These are phyloP conservation scores for Oncorhynchus gorbuscha DNA, from an alignment of 2,113 vertebrate species.

Conservation along the genomic window DNA sequence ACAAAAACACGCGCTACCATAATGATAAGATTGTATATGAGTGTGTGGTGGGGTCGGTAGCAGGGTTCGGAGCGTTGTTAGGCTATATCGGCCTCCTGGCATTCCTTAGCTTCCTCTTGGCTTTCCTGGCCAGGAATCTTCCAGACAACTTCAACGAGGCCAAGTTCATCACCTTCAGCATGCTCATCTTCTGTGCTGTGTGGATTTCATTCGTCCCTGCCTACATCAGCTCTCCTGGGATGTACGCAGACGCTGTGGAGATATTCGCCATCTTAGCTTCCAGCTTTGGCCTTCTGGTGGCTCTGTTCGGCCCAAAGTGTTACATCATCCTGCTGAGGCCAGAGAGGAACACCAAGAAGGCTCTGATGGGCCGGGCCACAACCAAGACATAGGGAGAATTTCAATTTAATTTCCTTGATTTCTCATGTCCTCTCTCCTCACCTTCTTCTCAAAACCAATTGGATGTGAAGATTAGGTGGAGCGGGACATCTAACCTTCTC, in stretches of 20 bases:
- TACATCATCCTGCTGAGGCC: constrained; percentile 70
- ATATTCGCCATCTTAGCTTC: constrained; percentile 75
- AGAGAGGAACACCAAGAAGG: constrained; percentile 69
- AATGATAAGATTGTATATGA: constrained; percentile 64
- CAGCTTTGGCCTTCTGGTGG: constrained; percentile 66
- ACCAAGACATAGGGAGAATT: not conserved
- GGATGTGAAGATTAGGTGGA: no score
- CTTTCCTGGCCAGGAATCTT: constrained; percentile 68
- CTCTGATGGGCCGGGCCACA: constrained; percentile 49
- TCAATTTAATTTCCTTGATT: no score
- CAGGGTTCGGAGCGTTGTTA: constrained; percentile 56
- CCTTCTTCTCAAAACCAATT: no score
- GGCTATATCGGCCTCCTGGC: constrained; percentile 68
- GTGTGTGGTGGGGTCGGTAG: constrained; percentile 62
- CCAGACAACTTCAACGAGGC: constrained; percentile 69
- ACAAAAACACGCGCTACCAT: constrained; percentile 57
- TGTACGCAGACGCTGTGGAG: constrained; percentile 70
- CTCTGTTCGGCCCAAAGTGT: constrained; percentile 73
- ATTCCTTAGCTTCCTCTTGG: constrained; percentile 63
- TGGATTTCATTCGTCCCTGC: constrained; percentile 71
- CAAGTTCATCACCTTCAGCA: constrained; percentile 69
- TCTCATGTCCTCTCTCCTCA: no score
- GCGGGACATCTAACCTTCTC: no score
- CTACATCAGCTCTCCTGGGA: constrained; percentile 71
- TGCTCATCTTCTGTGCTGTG: constrained; percentile 73